Conservation (phyloP, 2,113 vertebrate species). For the Candoia aspera region DNA sequence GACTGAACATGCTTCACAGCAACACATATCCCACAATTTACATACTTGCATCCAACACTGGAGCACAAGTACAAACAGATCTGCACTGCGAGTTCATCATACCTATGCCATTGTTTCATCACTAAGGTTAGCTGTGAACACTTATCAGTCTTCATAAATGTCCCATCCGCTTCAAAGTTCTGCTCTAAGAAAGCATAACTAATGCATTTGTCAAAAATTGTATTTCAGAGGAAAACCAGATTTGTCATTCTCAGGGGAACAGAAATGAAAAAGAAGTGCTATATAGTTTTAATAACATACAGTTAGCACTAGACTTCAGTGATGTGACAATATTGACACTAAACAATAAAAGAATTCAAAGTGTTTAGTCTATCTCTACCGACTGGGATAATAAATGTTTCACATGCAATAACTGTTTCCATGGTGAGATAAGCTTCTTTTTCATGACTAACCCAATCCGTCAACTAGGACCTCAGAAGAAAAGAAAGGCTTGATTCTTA, state of each 20-base stretch:
- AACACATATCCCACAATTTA: too few species aligned
- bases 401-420: neutral
- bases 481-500: neutral
- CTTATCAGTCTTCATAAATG: neutral
- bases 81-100: too few species aligned
- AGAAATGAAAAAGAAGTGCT: neutral
- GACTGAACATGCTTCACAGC: too few species aligned
- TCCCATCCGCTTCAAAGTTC: neutral
- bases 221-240: neutral
- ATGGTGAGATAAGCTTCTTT: neutral
- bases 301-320: neutral
- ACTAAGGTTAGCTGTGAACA: too few species aligned
- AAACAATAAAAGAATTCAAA: neutral
- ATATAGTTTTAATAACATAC: neutral
- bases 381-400: too few species aligned
- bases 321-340: neutral
- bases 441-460: neutral
- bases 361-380: neutral
- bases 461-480: neutral
- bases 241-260: neutral
- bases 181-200: neutral
- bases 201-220: conserved; percentile 20
- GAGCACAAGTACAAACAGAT: too few species aligned
- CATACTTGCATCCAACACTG: too few species aligned
- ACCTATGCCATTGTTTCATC: too few species aligned